phyloP scores from a whole-genome alignment of 2,113 vertebrate species.

The Odocoileus hemionus region DNA sequence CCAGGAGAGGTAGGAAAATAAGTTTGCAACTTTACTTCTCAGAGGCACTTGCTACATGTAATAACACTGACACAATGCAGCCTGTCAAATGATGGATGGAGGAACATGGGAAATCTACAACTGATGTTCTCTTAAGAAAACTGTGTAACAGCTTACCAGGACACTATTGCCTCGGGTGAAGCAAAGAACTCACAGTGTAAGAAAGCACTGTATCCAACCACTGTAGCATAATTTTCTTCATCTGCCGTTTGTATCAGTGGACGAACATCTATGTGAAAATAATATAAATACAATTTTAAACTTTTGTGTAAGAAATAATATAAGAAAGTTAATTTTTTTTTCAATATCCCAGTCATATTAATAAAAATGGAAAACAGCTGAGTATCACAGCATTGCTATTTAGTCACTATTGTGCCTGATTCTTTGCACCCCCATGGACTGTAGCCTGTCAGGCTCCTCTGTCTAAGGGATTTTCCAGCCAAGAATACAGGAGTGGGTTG shows the following conservation, averaged over 20 bases:
- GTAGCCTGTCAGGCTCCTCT: neutral
- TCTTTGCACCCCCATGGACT: neutral
- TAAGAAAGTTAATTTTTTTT: neutral
- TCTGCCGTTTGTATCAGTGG: conserved; percentile 91
- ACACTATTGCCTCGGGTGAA: conserved; percentile 86
- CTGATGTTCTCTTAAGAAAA: neutral
- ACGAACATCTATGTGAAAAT: conserved; percentile 82
- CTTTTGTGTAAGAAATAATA: neutral
- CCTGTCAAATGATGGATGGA: neutral
- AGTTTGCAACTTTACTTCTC: neutral
- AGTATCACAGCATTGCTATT: neutral
- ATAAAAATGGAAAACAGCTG: neutral
- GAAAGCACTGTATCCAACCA: conserved; percentile 83
- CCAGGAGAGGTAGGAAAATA: neutral
- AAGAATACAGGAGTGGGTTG: neutral
- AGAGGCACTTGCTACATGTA: neutral
- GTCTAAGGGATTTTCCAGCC: neutral
- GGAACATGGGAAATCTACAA: neutral
- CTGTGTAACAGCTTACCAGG: conserved; percentile 81
- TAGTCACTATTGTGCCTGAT: neutral
- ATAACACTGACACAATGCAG: accelerated
- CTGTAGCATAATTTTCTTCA: conserved; percentile 84
- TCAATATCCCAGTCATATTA: neutral
- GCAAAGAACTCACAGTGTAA: conserved; percentile 92
- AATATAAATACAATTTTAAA: neutral